phyloP scores from a whole-genome alignment of 2,113 vertebrate genomes.

The Labeo rohita region DNA sequence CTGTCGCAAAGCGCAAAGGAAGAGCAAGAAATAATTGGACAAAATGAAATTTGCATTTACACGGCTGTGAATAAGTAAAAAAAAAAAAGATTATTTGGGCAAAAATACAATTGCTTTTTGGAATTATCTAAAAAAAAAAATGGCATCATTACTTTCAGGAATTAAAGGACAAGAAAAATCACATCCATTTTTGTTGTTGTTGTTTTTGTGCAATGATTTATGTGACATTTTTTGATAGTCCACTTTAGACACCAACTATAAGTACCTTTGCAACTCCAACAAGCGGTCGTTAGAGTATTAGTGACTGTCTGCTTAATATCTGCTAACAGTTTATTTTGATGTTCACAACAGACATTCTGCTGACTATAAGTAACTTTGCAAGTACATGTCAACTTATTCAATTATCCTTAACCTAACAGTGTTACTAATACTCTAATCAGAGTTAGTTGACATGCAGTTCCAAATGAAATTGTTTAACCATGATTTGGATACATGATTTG shows the following conservation, averaged over 20 bases:
- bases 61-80: not conserved
- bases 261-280: not conserved
- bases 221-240: not conserved
- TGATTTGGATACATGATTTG: not conserved
- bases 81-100: not conserved
- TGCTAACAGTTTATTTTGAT: not conserved
- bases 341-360: not conserved
- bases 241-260: not conserved
- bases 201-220: no score
- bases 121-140: not conserved
- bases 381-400: no score
- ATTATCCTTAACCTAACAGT: no score
- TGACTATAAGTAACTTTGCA: no score
- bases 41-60: conserved; percentile 52
- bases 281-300: no score
- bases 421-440: no score
- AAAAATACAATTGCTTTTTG: not conserved
- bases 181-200: no score
- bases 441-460: no score
- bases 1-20: not conserved
- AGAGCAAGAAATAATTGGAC: not conserved
- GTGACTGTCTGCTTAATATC: not conserved
- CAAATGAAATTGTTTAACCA: not conserved
- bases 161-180: not conserved
- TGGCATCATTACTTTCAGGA: not conserved